Base-by-base conservation (phyloP, 2,888 invertebrate species). In the Cosmia trapezina region DNA sequence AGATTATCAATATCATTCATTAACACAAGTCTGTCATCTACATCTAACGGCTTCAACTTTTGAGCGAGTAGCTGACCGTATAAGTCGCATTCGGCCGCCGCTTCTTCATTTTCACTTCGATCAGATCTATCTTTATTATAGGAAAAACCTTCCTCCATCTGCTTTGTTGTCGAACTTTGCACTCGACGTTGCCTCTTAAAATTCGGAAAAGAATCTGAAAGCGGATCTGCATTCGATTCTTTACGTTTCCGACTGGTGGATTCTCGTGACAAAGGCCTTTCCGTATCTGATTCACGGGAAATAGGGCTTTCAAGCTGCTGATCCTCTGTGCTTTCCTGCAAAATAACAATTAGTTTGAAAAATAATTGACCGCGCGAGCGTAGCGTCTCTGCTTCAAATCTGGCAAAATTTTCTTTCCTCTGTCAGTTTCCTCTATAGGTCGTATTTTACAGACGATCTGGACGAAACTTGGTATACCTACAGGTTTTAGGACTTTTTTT, bases 1-100 rank as follows among this genome's bases (percentile, higher is more conserved):
- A 78, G 45, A 51, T 81, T 81, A 74, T 81, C 81, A 51, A 81
- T 81, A 33, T 77, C 78, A 65, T 81, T 81, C 81, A 82, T 82
- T 57, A 81, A 43, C 9, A 73, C 60, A 22, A 81, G 67, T 59
- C 81, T 67, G 33, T 82, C 72, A 12, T 75, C 73, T 17, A n/a
- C 45, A 17, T 75, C 43, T 62, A 82, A 62, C 11, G 60, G 43
- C 45, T 81, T 81, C 11, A 81, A 56, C 37, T 78, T 78, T n/a
- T 76, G 37, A 51, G 68, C 59, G 9, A 76, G 77, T 4, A 76
- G 67, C 53, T 71, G 68, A 11, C 67, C 67, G 19, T 72, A 77
- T 12, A 78, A 61, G 33, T 76, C 68, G 12, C 76, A 71, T 22
- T 71, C 76, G 43, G 28, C 22, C 2, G 4, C 17, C 17, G 53